Evolutionary conservation across 2,113 vertebrate genomes (phyloP), one percentile per base, ranked within the genome.

Genomic region (Puma concolor): DNA sequence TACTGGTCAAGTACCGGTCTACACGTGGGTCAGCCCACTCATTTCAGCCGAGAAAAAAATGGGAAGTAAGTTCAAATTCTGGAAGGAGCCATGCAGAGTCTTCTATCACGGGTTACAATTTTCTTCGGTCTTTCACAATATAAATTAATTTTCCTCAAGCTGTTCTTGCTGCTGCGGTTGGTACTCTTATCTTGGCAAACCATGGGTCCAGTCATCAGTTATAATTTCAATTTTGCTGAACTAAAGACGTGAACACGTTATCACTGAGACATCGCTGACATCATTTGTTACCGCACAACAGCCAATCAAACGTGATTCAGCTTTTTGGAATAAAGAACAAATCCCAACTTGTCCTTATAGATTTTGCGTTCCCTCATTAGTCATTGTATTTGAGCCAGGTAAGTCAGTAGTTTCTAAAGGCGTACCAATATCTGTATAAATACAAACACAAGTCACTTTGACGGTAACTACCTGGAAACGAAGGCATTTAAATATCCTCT

Each of bases 131-230:
- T 17, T 91, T 77, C 41, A 48, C 5, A 36, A n/a, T 29, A 90
- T 77, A 64, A 57, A 86, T 1, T 36, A 38, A 94, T 71, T 74
- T 88, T 88, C 41, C 44, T 77, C 17, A 19, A 89, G 60, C 2
- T 4, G 3, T 23, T 95, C 44, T 64, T 92, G 67, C 63, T 80
- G 14, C 66, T 64, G 4, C 69, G 74, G 60, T 36, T 87, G 81
- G 38, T 91, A 79, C 33, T 80, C 80, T 93, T 90, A 92, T 79
- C 87, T 90, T 96, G 63, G 91, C n/a, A 95, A 86, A 81, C 11
- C 64, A 8, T 54, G 41, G 60, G 25, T 80, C 48, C 67, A 77
- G 0, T 82, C 63, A 79, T 54, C 4, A 94, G 66, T 4, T n/a
- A 5, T 14, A 74, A 69, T 52, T 95, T 33, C 95, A 52, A 76